These are phyloP conservation scores for Drosophila suzukii DNA, from an alignment of 1,140 invertebrate genomes.

Conservation along the genomic window DNA sequence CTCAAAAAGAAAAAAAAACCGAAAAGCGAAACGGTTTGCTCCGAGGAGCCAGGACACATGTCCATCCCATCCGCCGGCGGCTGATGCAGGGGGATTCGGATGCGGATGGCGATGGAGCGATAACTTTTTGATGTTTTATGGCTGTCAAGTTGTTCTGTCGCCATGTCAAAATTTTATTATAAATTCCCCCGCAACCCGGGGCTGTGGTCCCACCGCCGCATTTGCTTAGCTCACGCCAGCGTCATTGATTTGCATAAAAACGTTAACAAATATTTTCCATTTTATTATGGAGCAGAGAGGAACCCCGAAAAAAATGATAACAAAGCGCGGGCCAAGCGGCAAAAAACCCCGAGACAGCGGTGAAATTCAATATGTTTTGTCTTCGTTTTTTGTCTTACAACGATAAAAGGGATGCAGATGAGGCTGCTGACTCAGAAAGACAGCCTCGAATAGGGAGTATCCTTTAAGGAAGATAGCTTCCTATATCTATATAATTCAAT, in stretches of 20 bases:
- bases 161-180: conserved; percentile 77
- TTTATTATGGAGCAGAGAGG: conserved; percentile 55
- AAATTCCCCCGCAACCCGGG: conserved; percentile 39
- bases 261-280: conserved; percentile 77
- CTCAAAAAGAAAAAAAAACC: not conserved
- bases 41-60: conserved; percentile 53
- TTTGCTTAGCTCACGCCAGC: conserved; percentile 38
- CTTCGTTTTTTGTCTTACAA: conserved; percentile 28
- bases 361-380: conserved; percentile 70
- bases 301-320: conserved; percentile 38
- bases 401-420: conserved; percentile 45
- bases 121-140: conserved; percentile 83
- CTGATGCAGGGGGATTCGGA: conserved; percentile 29
- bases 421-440: not conserved
- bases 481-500: too few relatives aligned
- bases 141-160: conserved; percentile 76
- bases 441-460: not conserved
- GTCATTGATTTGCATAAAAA: conserved; percentile 78
- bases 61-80: conserved; percentile 54
- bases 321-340: conserved; percentile 28
- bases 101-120: conserved; percentile 45
- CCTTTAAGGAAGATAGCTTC: not conserved
- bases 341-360: conserved; percentile 40
- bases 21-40: conserved; percentile 43
- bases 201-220: not conserved